These are phyloP conservation scores for Drosophila ogumai DNA, from an alignment of 1,140 invertebrate species.

Conservation along the genomic window DNA sequence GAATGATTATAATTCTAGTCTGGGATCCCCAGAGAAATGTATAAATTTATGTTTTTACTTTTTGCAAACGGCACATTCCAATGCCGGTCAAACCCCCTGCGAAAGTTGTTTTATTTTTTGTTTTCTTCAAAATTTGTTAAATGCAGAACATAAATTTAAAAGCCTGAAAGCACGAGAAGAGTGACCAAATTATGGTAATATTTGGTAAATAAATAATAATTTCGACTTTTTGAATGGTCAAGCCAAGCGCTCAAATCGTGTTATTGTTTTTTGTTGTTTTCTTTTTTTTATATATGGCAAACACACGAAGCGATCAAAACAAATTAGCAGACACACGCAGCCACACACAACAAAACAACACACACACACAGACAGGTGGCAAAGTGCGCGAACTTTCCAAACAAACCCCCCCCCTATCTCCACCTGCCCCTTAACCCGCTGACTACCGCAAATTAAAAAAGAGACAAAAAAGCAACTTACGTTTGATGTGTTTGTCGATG, in stretches of 20 bases:
- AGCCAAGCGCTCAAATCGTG: conserved; percentile 14
- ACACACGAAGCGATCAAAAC: conserved; percentile 63
- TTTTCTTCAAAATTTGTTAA: conserved; percentile 1
- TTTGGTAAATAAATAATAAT: conserved; percentile 58
- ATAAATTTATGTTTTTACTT: conserved; percentile 9
- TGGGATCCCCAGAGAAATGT: background rate
- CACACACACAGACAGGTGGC: conserved; percentile 30
- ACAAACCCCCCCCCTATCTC: conserved; percentile 9
- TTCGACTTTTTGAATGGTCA: conserved; percentile 19
- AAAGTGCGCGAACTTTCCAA: conserved; percentile 44
- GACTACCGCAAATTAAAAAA: background rate
- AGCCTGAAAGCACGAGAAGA: conserved; percentile 5
- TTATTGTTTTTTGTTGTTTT: conserved; percentile 25
- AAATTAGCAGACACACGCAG: conserved; percentile 52
- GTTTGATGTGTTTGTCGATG: conserved; percentile 31
- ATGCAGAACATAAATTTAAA: conserved; percentile 43
- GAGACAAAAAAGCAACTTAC: conserved; percentile 12
- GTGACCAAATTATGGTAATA: conserved; percentile 46
- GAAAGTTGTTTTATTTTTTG: conserved; percentile 15
- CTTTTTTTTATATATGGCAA: conserved; percentile 37
- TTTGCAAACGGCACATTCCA: conserved; percentile 13
- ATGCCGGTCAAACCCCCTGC: conserved; percentile 36
- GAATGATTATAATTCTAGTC: background rate
- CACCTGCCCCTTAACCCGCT: conserved; percentile 1
- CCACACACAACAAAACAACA: conserved; percentile 15